These are phyloP conservation scores for Penaeus chinensis DNA, from an alignment of 1,140 invertebrate genomes.

Conservation along the genomic window DNA sequence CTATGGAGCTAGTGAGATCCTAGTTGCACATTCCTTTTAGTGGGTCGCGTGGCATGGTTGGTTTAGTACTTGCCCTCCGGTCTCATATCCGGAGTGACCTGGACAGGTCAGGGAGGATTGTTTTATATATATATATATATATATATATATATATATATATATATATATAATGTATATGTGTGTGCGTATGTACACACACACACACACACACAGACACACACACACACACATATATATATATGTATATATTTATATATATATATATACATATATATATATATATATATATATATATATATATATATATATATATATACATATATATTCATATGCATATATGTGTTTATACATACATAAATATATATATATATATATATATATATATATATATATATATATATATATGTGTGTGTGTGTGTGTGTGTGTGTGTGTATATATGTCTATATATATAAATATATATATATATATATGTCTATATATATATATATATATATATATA, in stretches of 20 bases:
- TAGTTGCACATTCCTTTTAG: no score
- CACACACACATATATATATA: not conserved
- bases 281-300: not conserved
- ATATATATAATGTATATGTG: conserved; percentile 1
- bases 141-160: not conserved
- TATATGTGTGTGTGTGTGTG: not conserved
- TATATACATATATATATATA: not conserved
- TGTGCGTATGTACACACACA: not conserved
- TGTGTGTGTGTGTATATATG: not conserved
- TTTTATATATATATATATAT: no score
- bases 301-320: conserved; percentile 24
- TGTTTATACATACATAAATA: not conserved
- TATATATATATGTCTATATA: conserved; percentile 15
- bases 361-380: conserved; percentile 13
- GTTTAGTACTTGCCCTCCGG: no score
- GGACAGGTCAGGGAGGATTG: no score
- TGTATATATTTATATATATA: not conserved
- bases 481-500: conserved; percentile 16
- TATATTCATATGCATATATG: conserved; percentile 5
- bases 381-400: conserved; percentile 34
- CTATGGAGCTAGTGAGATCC: no score
- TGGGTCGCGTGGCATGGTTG: no score
- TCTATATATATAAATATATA: not conserved
- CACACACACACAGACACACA: not conserved
- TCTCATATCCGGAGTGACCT: no score